Percentiles rank a stretch among this genome's conserved stretches.
Evolutionary conservation across 2,797 vertebrate species (phyloP).

Genomic region (Nannoperca obscura): DNA sequence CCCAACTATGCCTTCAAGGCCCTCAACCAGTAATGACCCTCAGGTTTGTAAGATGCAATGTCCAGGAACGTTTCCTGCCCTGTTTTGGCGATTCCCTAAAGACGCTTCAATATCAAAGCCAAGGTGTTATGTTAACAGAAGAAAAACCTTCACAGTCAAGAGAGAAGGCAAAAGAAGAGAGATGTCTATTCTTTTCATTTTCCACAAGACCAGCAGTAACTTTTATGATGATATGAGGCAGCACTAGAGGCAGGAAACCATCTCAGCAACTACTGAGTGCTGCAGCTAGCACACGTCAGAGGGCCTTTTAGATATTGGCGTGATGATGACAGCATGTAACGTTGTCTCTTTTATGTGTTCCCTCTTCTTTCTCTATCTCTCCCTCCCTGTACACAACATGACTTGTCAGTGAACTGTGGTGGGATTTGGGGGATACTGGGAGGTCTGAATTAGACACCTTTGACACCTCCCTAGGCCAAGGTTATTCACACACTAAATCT

Average conservation of each 20-base stretch:
- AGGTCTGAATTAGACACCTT: slow-evolving; percentile 67
- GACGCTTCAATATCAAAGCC: slow-evolving; percentile 70
- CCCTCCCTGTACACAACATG: slow-evolving; percentile 40
- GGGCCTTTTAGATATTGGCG: slow-evolving; percentile 63
- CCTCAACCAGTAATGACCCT: slow-evolving; percentile 78
- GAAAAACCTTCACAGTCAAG: slow-evolving; percentile 29
- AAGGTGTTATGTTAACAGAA: slow-evolving; percentile 20
- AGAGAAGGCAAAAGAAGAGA: slow-evolving; percentile 18
- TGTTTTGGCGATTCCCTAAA: slow-evolving; percentile 79
- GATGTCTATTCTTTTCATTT: slow-evolving; percentile 17
- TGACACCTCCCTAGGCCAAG: slow-evolving; percentile 63
- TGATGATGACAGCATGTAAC: slow-evolving; percentile 59
- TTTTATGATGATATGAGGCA: slow-evolving; percentile 45
- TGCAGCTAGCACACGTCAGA: slow-evolving; percentile 65
- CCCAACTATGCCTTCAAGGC: slow-evolving; percentile 14
- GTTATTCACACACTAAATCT: slow-evolving; percentile 65
- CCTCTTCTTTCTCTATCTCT: slow-evolving; percentile 23
- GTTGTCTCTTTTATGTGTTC: slow-evolving; percentile 54
- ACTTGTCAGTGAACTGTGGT: slow-evolving; percentile 71
- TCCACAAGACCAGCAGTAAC: slow-evolving; percentile 30
- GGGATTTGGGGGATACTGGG: slow-evolving; percentile 47
- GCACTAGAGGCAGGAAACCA: slow-evolving; percentile 58
- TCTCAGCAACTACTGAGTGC: slow-evolving; percentile 59
- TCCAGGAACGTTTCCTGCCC: slow-evolving; percentile 80
- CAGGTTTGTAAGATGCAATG: slow-evolving; percentile 81